phyloP scores from a whole-genome alignment of 2,888 invertebrate genomes.

The Agrochola lota region DNA sequence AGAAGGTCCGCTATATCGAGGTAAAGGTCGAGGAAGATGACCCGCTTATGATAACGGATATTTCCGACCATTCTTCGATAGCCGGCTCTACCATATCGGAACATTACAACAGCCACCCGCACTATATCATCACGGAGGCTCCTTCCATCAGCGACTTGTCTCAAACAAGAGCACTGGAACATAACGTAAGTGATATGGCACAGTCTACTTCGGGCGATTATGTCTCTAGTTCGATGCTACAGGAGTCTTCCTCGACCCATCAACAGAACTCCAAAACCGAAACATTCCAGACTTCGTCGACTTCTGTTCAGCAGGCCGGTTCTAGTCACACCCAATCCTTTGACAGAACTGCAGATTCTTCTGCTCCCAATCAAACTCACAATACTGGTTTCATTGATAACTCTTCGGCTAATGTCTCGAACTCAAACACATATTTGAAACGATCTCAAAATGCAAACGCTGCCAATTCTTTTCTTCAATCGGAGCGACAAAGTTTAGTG shows the following conservation, averaged over 20 bases:
- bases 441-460: slow-evolving; percentile 84
- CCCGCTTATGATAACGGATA: slow-evolving; percentile 89
- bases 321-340: slow-evolving; percentile 83
- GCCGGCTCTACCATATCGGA: slow-evolving; percentile 88
- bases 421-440: slow-evolving; percentile 75
- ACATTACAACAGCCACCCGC: slow-evolving; percentile 88
- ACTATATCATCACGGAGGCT: slow-evolving; percentile 89
- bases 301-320: slow-evolving; percentile 83
- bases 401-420: slow-evolving; percentile 72
- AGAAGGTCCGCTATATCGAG: slow-evolving; percentile 88
- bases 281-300: slow-evolving; percentile 85
- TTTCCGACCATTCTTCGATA: slow-evolving; percentile 87
- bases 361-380: slow-evolving; percentile 81
- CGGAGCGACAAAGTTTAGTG: slow-evolving; percentile 83
- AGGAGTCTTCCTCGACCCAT: slow-evolving; percentile 85
- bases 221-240: slow-evolving; percentile 82
- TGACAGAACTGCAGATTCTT: slow-evolving; percentile 83
- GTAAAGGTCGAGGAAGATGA: slow-evolving; percentile 90
- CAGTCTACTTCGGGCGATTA: slow-evolving; percentile 86
- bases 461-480: slow-evolving; percentile 84
- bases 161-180: slow-evolving; percentile 82
- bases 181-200: slow-evolving; percentile 86
- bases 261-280: slow-evolving; percentile 86
- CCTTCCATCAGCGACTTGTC: slow-evolving; percentile 87
- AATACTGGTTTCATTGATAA: slow-evolving; percentile 87